phyloP scores from a whole-genome alignment of 2,888 invertebrate genomes.

The Schrankia costaestrigalis region DNA sequence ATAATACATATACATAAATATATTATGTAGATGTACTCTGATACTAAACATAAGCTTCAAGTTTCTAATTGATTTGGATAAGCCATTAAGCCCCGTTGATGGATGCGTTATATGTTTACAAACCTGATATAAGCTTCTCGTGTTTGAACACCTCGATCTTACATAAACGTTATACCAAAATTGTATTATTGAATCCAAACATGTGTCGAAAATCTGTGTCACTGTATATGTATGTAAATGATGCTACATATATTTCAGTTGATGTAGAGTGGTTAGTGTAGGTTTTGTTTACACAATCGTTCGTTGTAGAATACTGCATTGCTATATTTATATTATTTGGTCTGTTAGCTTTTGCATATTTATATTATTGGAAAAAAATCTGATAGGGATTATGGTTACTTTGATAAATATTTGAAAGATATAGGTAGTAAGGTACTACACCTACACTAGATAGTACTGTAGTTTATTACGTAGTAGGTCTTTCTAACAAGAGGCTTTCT shows the following conservation, averaged over 20 bases:
- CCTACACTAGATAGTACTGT: too few relatives aligned
- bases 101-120: conserved; percentile 68
- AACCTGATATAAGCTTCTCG: conserved; percentile 44
- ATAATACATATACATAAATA: conserved; percentile 2
- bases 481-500: too few relatives aligned
- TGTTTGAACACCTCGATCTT: conserved; percentile 29
- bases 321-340: too few relatives aligned
- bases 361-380: too few relatives aligned
- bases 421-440: too few relatives aligned
- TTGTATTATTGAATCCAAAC: conserved; percentile 26
- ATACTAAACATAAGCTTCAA: conserved; percentile 51
- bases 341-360: too few relatives aligned
- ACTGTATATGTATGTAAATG: conserved; percentile 6
- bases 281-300: too few relatives aligned
- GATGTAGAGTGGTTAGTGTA: not conserved
- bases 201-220: conserved; percentile 14
- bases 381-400: too few relatives aligned
- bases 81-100: conserved; percentile 75
- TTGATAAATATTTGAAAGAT: too few relatives aligned
- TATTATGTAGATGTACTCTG: conserved; percentile 26
- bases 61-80: conserved; percentile 79
- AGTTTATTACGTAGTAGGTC: too few relatives aligned
- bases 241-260: conserved; percentile 7
- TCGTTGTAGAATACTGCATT: too few relatives aligned
- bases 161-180: conserved; percentile 14